phyloP scores from a whole-genome alignment of 2,797 vertebrate genomes.

The Sebastolobus alascanus region DNA sequence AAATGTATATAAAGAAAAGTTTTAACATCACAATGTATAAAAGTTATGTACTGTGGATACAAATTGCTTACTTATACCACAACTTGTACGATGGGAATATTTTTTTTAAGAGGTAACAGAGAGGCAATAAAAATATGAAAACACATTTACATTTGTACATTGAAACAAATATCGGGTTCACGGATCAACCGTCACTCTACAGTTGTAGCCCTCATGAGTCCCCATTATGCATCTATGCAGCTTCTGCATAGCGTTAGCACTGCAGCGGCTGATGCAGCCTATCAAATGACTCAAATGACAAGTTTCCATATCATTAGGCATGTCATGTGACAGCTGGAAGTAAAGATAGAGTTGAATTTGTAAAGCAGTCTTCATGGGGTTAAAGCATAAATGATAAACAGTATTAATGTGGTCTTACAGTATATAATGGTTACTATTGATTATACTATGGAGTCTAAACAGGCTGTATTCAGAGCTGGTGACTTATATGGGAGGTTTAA shows the following conservation, averaged over 20 bases:
- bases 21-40: slow-evolving; percentile 27
- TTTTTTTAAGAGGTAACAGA: slow-evolving; percentile 54
- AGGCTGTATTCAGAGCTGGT: slow-evolving; percentile 50
- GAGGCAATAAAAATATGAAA: slow-evolving; percentile 53
- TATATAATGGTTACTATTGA: slow-evolving; percentile 3
- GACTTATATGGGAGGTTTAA: background rate
- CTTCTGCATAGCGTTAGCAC: slow-evolving; percentile 45
- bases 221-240: slow-evolving; percentile 19
- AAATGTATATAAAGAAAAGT: slow-evolving; percentile 19
- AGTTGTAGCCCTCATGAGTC: slow-evolving; percentile 25
- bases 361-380: slow-evolving; percentile 3
- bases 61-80: slow-evolving; percentile 21
- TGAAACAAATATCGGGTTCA: slow-evolving; percentile 58
- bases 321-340: slow-evolving; percentile 11
- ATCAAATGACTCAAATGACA: slow-evolving; percentile 36
- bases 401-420: background rate
- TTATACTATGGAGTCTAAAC: background rate
- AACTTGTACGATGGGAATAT: slow-evolving; percentile 23
- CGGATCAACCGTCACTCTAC: slow-evolving; percentile 71
- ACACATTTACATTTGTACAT: slow-evolving; percentile 73
- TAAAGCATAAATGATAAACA: slow-evolving; percentile 12
- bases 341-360: background rate
- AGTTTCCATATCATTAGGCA: background rate
- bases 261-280: slow-evolving; percentile 61
- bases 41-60: slow-evolving; percentile 26